Evolutionary conservation across 2,888 invertebrate genomes (phyloP), one percentile per base, ranked within the genome.

Genomic region (Epistrophe eligans): DNA sequence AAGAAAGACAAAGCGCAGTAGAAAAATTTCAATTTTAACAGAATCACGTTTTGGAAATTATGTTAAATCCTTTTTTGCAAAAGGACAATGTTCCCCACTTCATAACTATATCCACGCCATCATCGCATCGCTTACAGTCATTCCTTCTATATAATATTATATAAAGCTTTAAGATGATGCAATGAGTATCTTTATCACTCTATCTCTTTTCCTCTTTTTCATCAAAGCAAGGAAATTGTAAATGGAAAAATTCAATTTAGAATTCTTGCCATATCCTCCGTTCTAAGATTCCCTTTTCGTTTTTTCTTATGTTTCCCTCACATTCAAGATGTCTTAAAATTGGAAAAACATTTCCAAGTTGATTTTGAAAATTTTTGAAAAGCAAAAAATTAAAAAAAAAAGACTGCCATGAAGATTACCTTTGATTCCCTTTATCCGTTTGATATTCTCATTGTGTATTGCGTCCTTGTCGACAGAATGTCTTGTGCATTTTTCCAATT

Each of bases 161-260:
- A n/a, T 45, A 43, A 10, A 67, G 50, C 50, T 50, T 35, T 19
- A 17, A 11, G 32, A 48, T 19, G 24, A 66, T 35, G 67, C 67
- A 67, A 67, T 38, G 50, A 38, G 15, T 67, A 38, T n/a, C n/a
- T 28, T 1, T 62, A 5, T 45, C 28, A 15, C 38, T 40, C 55
- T 55, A 1, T 32, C 55, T n/a, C 6, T 17, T n/a, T 32, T 43
- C 15, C 43, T 15, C 62, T 48, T 52, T 43, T 19, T 10, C n/a
- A 40, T 60, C 77, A 71, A 77, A 70, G 38, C 40, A 28, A 35
- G 35, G 45, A 71, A 19, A 79, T 64, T 64, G 35, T 64, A 70
- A 70, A 80, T 80, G 17, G 15, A 24, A 45, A 80, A 80, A 76
- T 80, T 62, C 70, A 76, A 80, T 80, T 80, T 62, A 55, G 10